Evolutionary conservation across 2,888 invertebrate genomes (phyloP).

Genomic region (Synanthedon vespiformis): DNA sequence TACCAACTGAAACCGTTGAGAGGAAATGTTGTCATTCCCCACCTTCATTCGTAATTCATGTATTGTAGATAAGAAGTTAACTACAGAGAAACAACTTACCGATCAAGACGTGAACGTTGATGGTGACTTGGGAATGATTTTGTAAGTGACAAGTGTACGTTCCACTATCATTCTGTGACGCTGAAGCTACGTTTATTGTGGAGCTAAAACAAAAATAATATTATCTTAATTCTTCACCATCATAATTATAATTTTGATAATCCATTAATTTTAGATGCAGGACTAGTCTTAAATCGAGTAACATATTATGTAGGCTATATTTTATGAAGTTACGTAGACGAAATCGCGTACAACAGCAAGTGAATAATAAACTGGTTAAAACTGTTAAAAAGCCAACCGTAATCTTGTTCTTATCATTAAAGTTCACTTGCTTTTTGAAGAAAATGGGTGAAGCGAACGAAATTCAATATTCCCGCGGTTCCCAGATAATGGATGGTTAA

Average conservation of each 20-base stretch:
- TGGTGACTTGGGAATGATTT: constrained; percentile 73
- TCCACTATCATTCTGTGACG: constrained; percentile 75
- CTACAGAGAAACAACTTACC: constrained; percentile 51
- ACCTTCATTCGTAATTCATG: too few species aligned
- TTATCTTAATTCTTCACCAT: neutral
- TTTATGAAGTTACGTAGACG: too few species aligned
- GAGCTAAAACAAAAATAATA: constrained; percentile 33
- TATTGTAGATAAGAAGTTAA: too few species aligned
- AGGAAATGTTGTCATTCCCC: neutral
- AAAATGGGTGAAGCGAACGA: neutral
- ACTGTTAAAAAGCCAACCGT: too few species aligned
- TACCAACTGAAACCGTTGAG: too few species aligned
- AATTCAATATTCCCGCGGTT: neutral
- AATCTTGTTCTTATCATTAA: neutral
- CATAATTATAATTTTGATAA: too few species aligned
- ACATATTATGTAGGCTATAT: too few species aligned
- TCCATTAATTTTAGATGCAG: too few species aligned
- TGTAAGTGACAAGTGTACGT: constrained; percentile 74
- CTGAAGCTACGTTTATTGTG: constrained; percentile 65
- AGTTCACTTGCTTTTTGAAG: neutral
- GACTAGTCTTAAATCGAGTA: too few species aligned
- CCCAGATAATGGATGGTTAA: neutral
- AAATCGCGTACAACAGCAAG: too few species aligned
- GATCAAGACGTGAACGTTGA: constrained; percentile 77
- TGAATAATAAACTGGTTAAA: too few species aligned